Evolutionary conservation across 2,113 vertebrate genomes (phyloP).

Genomic region (Nothobranchius kuhntae): DNA sequence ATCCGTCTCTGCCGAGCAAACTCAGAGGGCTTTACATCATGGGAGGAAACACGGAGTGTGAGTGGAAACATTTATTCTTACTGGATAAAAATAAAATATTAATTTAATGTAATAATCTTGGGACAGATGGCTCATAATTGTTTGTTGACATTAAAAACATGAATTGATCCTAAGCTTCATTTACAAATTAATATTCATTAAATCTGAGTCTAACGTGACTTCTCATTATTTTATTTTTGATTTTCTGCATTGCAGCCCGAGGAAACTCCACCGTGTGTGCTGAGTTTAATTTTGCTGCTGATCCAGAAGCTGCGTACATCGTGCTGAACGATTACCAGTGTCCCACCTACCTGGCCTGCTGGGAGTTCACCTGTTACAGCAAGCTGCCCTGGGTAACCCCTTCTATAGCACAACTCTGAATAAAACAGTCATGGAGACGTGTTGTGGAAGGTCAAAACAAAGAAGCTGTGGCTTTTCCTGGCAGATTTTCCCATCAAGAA

Average conservation of each 20-base stretch:
- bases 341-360: conserved; percentile 79
- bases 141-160: too few species aligned
- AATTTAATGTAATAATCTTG: too few species aligned
- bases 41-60: conserved; percentile 84
- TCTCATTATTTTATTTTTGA: conserved; percentile 23
- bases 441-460: too few species aligned
- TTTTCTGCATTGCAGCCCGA: conserved; percentile 59
- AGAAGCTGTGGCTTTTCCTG: too few species aligned
- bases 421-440: neutral
- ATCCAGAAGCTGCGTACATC: conserved; percentile 83
- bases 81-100: too few species aligned
- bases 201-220: too few species aligned
- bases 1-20: conserved; percentile 79
- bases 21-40: conserved; percentile 81
- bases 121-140: too few species aligned
- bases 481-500: too few species aligned
- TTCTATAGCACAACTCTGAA: neutral
- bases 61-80: conserved; percentile 26
- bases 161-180: too few species aligned
- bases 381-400: conserved; percentile 79
- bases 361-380: conserved; percentile 81
- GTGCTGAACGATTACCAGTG: conserved; percentile 81
- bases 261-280: conserved; percentile 79
- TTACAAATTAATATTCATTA: too few species aligned
- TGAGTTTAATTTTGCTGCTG: conserved; percentile 82